Conservation (phyloP, 2,113 vertebrate species). For the Strigops habroptila region DNA sequence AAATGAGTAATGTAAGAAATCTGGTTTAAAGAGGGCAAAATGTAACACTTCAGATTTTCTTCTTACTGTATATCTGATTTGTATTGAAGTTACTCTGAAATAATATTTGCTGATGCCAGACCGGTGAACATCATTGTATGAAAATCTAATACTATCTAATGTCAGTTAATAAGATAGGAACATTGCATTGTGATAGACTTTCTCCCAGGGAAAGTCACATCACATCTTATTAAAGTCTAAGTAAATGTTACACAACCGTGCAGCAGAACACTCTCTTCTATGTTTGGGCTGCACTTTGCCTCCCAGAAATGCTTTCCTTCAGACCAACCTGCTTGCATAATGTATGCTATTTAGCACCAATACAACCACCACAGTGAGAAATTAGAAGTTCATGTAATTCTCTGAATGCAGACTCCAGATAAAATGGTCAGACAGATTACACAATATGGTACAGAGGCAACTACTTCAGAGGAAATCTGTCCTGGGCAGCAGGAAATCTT, state of each 20-base stretch:
- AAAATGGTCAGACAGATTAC: not conserved
- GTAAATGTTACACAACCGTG: not conserved
- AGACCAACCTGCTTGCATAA: not conserved
- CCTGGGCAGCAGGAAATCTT: not conserved
- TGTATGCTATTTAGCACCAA: conserved; percentile 20
- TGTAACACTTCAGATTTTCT: not conserved
- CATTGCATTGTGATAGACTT: not conserved
- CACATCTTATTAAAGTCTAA: not conserved
- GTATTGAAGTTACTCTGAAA: not conserved
- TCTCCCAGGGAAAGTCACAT: conserved; percentile 18
- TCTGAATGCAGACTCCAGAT: not conserved
- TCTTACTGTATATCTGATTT: not conserved
- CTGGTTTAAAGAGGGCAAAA: not conserved
- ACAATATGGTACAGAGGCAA: not conserved
- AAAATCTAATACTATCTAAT: not conserved
- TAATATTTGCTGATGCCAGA: not conserved
- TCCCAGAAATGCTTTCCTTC: not conserved
- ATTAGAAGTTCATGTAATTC: conserved; percentile 6
- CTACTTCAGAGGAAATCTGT: not conserved
- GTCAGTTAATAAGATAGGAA: not conserved
- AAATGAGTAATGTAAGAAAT: not conserved
- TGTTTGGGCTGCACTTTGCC: not conserved
- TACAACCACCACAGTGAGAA: not conserved
- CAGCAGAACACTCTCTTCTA: not conserved
- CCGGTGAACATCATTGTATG: not conserved